phyloP scores from a whole-genome alignment of 2,113 vertebrate genomes.

The Otocyon megalotis region DNA sequence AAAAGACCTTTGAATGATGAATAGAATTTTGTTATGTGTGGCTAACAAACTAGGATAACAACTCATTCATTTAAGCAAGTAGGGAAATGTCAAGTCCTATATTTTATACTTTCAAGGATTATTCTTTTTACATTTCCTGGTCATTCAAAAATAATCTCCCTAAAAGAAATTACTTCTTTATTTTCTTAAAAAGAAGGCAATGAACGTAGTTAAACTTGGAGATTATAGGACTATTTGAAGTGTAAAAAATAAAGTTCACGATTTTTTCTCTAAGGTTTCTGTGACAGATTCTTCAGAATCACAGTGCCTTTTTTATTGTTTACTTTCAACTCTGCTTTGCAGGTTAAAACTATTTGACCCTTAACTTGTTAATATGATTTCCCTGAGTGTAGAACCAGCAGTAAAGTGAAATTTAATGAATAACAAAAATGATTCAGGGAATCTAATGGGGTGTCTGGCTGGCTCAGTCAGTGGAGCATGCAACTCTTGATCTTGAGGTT shows the following conservation, averaged over 20 bases:
- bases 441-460: not conserved
- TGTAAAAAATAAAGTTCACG: not conserved
- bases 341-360: not conserved
- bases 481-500: not conserved
- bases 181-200: not conserved
- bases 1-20: not conserved
- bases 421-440: not conserved
- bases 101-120: conserved; percentile 51
- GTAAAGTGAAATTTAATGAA: not conserved
- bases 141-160: conserved; percentile 44
- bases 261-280: not conserved
- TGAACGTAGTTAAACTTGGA: not conserved
- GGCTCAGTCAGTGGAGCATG: not conserved
- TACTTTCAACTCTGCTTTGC: not conserved
- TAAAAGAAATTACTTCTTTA: conserved; percentile 2
- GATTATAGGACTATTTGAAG: not conserved
- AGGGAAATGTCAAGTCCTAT: conserved; percentile 30
- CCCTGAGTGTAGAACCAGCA: not conserved
- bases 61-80: conserved; percentile 29
- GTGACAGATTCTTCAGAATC: not conserved
- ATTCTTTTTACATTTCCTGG: conserved; percentile 27
- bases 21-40: not conserved
- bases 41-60: conserved; percentile 1
- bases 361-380: conserved; percentile 28
- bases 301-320: not conserved